Evolutionary conservation across 2,888 invertebrate genomes (phyloP).

Genomic region (Tiliacea aurago): DNA sequence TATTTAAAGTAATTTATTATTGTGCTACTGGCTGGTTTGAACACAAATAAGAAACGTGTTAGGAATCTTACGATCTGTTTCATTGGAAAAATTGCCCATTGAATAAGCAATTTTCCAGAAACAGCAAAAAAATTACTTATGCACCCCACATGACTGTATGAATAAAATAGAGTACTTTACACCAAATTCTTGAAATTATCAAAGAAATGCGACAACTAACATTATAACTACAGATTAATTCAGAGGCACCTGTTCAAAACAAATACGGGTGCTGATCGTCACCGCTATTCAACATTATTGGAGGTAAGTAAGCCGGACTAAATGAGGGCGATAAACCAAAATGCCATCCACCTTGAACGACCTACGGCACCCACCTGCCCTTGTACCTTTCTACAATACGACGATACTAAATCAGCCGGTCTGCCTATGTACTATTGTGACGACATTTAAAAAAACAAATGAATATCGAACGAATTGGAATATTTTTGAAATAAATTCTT

Average conservation of each 20-base stretch:
- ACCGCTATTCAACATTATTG: constrained; percentile 59
- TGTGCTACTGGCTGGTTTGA: constrained; percentile 31
- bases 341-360: constrained; percentile 77
- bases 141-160: not conserved
- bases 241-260: constrained; percentile 58
- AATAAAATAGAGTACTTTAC: constrained; percentile 19
- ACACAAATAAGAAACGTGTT: not conserved
- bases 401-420: constrained; percentile 60
- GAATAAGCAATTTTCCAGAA: not conserved
- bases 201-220: constrained; percentile 20
- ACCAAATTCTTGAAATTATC: constrained; percentile 16
- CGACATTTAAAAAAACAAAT: constrained; percentile 56
- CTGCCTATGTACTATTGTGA: constrained; percentile 49
- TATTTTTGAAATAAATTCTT: constrained; percentile 45
- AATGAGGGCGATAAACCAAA: constrained; percentile 74
- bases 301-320: constrained; percentile 63
- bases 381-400: constrained; percentile 59
- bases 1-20: constrained; percentile 37
- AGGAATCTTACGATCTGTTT: not conserved
- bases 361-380: constrained; percentile 75
- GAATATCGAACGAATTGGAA: constrained; percentile 44
- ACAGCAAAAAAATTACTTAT: not conserved
- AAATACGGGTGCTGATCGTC: constrained; percentile 58
- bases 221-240: constrained; percentile 35
- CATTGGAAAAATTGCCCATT: not conserved